phyloP scores from a whole-genome alignment of 30 jellyfish, hydroid and myxozoan genomes.

The Pelagia noctiluca region DNA sequence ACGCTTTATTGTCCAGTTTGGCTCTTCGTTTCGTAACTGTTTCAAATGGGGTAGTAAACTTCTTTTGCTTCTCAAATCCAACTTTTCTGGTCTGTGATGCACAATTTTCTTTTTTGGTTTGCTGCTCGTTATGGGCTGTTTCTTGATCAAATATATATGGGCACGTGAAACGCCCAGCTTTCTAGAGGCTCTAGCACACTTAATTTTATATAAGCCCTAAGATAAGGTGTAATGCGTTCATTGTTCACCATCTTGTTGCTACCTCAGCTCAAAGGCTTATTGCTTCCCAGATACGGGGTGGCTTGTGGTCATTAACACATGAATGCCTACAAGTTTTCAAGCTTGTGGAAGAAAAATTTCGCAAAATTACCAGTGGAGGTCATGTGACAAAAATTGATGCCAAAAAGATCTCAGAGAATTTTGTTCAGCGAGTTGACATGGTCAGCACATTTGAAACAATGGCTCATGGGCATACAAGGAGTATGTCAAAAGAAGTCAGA shows the following conservation, averaged over 20 bases:
- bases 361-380: constrained; percentile 14
- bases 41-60: no score
- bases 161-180: no score
- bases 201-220: no score
- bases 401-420: constrained; percentile 7
- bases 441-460: constrained; percentile 8
- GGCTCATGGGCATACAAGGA: constrained; percentile 15
- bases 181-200: no score
- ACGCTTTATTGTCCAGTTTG: background rate
- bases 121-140: no score
- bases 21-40: background rate
- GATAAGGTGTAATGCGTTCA: no score
- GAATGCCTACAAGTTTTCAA: constrained; percentile 9
- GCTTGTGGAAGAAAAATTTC: constrained; percentile 27
- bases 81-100: no score
- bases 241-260: no score
- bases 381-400: constrained; percentile 16
- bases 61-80: no score
- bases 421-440: constrained; percentile 3
- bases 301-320: constrained; percentile 15
- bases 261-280: constrained; percentile 15
- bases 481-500: constrained; percentile 10
- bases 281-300: constrained; percentile 27
- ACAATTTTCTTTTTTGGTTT: no score
- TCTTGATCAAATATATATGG: no score